Evolutionary conservation across 2,797 vertebrate species (phyloP).

Genomic region (Halcyon chelicuti): DNA sequence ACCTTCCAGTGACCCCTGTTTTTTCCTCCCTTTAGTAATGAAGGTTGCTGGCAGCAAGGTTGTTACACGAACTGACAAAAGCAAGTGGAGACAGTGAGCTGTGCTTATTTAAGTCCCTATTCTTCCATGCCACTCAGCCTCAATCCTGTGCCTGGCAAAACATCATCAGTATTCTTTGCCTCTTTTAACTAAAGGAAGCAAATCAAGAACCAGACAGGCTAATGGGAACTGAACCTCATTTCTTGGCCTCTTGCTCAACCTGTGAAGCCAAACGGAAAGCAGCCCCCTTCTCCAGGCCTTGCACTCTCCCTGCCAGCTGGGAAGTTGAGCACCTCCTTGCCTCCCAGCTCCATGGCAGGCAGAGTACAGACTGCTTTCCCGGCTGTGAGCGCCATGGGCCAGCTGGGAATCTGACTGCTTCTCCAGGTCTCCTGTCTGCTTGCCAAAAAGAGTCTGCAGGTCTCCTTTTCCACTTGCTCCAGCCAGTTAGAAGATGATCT

Average conservation of each 20-base stretch:
- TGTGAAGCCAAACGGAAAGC: slow-evolving; percentile 66
- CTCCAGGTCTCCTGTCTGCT: slow-evolving; percentile 30
- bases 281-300: slow-evolving; percentile 14
- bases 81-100: slow-evolving; percentile 60
- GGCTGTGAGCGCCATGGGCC: slow-evolving; percentile 13
- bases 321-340: slow-evolving; percentile 7
- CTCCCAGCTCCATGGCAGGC: slow-evolving; percentile 15
- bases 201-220: slow-evolving; percentile 69
- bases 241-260: slow-evolving; percentile 53
- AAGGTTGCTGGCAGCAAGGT: slow-evolving; percentile 57
- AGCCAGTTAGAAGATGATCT: slow-evolving; percentile 1
- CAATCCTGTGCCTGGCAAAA: slow-evolving; percentile 49
- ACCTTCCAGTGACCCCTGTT: slow-evolving; percentile 53
- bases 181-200: slow-evolving; percentile 50
- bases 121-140: slow-evolving; percentile 42
- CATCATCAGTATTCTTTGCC: slow-evolving; percentile 60
- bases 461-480: slow-evolving; percentile 11
- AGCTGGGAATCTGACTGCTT: slow-evolving; percentile 65
- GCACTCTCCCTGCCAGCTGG: slow-evolving; percentile 18
- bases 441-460: slow-evolving; percentile 22
- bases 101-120: slow-evolving; percentile 67
- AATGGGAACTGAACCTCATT: slow-evolving; percentile 74
- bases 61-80: slow-evolving; percentile 51
- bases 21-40: slow-evolving; percentile 16
- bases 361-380: slow-evolving; percentile 12